Percentiles rank a stretch among this genome's conserved stretches.
Evolutionary conservation across 92 coral and sea anemone genomes (phyloP).

Genomic region (Parazoanthus darwini): DNA sequence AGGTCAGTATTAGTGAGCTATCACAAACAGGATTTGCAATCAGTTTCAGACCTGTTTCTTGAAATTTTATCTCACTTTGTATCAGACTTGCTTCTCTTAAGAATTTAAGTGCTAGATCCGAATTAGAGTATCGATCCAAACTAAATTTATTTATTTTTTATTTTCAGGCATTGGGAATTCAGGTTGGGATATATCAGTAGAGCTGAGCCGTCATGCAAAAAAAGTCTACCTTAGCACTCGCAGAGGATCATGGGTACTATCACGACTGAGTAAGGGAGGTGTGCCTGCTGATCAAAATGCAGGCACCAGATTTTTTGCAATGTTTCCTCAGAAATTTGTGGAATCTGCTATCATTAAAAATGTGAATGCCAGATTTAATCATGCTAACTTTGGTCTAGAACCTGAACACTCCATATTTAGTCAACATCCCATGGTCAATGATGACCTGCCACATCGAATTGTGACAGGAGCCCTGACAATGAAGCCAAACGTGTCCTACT

Average conservation of each 20-base stretch:
- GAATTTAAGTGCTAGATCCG: not conserved
- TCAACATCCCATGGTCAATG: slow-evolving; percentile 87
- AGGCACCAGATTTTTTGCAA: slow-evolving; percentile 30
- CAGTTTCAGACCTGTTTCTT: too few species aligned
- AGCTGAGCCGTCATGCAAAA: slow-evolving; percentile 82
- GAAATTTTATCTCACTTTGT: too few species aligned
- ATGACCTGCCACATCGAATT: slow-evolving; percentile 77
- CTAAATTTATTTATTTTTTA: not conserved
- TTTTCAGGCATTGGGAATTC: slow-evolving; percentile 87
- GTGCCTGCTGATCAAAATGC: slow-evolving; percentile 63
- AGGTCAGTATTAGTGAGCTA: too few species aligned
- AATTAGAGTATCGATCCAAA: not conserved
- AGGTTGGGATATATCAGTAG: slow-evolving; percentile 93
- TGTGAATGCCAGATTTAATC: slow-evolving; percentile 67
- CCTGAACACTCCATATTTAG: slow-evolving; percentile 54
- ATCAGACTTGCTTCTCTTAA: too few species aligned
- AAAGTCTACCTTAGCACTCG: slow-evolving; percentile 88
- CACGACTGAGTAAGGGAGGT: slow-evolving; percentile 71
- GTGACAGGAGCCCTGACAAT: slow-evolving; percentile 65
- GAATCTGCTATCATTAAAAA: not conserved
- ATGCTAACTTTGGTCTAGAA: slow-evolving; percentile 56
- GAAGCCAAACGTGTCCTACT: slow-evolving; percentile 72
- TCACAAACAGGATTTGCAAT: too few species aligned
- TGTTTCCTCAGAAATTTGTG: slow-evolving; percentile 43
- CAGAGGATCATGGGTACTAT: slow-evolving; percentile 84